Evolutionary conservation across 2,888 invertebrate species (phyloP).

Genomic region (Nebria brevicollis): DNA sequence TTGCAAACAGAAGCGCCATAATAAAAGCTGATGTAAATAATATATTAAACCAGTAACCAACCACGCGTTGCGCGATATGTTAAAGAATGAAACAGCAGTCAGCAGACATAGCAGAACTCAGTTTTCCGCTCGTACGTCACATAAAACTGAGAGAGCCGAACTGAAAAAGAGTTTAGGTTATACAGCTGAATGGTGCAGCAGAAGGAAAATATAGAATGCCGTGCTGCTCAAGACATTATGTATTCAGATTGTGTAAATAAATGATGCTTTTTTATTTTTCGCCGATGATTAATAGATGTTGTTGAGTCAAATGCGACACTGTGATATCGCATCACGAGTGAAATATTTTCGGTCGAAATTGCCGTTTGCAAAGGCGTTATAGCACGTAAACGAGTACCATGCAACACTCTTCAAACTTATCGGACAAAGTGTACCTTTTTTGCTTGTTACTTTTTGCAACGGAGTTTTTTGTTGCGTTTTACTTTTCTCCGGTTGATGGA

Average conservation of each 20-base stretch:
- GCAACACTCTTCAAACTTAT: conserved; percentile 21
- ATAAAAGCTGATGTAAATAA: conserved; percentile 40
- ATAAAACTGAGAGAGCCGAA: not conserved
- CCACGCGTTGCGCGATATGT: conserved; percentile 14
- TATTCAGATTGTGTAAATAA: conserved; percentile 48
- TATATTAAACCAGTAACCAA: conserved; percentile 35
- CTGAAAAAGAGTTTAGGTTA: not conserved
- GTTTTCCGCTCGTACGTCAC: not conserved
- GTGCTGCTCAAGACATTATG: conserved; percentile 29
- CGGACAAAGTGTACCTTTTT: conserved; percentile 11
- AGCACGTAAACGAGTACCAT: conserved; percentile 20
- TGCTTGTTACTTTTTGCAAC: not conserved
- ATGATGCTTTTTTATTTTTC: conserved; percentile 40
- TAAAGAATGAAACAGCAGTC: not conserved
- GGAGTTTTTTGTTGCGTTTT: conserved; percentile 7
- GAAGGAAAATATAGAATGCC: not conserved
- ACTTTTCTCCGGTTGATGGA: conserved; percentile 33
- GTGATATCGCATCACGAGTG: conserved; percentile 36
- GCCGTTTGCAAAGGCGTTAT: conserved; percentile 31
- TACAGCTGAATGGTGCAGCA: not conserved
- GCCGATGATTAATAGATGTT: conserved; percentile 45
- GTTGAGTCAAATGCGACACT: conserved; percentile 46
- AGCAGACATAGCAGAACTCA: not conserved
- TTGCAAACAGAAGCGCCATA: conserved; percentile 30
- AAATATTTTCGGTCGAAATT: conserved; percentile 34